Percentiles rank a stretch among this genome's conserved stretches.
These are phyloP conservation scores for Lepidochrysops patricia DNA, from an alignment of 2,888 invertebrate species.

Conservation along the genomic window DNA sequence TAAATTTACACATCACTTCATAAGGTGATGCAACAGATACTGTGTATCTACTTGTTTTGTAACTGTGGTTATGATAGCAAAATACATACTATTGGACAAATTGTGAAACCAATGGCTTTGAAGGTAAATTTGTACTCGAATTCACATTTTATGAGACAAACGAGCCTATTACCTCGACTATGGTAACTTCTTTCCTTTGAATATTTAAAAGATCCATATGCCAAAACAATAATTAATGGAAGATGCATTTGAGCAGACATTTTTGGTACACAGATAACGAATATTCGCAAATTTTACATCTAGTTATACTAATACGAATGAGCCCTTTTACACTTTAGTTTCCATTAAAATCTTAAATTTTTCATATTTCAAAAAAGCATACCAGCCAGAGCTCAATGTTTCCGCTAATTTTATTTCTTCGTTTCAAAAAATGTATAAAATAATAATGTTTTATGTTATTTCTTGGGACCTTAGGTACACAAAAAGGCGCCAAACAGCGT, in stretches of 20 bases:
- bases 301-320: neutral
- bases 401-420: too few relatives aligned
- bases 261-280: conserved; percentile 4
- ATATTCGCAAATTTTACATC: neutral
- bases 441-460: too few relatives aligned
- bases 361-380: too few relatives aligned
- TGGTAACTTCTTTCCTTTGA: neutral
- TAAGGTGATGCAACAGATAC: neutral
- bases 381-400: too few relatives aligned
- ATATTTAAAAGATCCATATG: neutral
- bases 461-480: too few relatives aligned
- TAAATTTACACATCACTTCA: neutral
- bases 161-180: neutral
- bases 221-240: conserved; percentile 2
- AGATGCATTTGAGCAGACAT: conserved; percentile 8
- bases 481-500: too few relatives aligned
- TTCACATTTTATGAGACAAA: neutral
- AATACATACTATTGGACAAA: neutral
- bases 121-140: neutral
- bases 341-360: too few relatives aligned
- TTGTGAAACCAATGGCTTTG: neutral
- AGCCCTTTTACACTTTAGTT: neutral
- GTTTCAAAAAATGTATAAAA: too few relatives aligned
- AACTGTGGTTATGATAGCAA: neutral
- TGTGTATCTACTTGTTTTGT: neutral